phyloP scores from a whole-genome alignment of 30 jellyfish, hydroid and myxozoan species.

The Sanderia malayensis region DNA sequence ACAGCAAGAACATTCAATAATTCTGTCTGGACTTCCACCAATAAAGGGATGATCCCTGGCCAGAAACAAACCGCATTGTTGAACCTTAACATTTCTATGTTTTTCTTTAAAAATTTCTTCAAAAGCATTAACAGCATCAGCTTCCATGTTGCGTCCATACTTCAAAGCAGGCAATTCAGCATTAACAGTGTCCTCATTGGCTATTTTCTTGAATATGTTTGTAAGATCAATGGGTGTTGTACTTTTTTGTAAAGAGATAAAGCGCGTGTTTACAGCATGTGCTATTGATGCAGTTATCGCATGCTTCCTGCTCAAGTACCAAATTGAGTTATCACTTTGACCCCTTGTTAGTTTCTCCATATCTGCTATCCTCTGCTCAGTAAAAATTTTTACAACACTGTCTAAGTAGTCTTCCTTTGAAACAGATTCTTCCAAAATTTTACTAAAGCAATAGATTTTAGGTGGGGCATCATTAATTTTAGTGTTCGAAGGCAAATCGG shows the following conservation, averaged over 20 bases:
- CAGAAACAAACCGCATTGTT: not conserved
- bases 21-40: conserved; percentile 1
- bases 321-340: not conserved
- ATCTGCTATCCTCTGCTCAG: not conserved
- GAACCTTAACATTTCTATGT: not conserved
- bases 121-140: not conserved
- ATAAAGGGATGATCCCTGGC: not conserved
- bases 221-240: not conserved
- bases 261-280: not conserved
- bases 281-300: not conserved
- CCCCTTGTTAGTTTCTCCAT: not conserved
- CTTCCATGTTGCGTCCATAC: not conserved
- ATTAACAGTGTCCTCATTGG: not conserved
- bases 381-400: too few species aligned
- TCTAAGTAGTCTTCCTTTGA: too few species aligned
- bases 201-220: not conserved
- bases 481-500: not conserved
- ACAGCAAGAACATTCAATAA: not conserved
- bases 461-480: not conserved
- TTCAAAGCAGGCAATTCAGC: not conserved
- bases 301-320: not conserved
- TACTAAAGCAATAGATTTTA: not conserved
- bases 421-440: not conserved
- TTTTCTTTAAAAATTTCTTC: not conserved
- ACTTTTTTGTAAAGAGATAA: not conserved